These are phyloP conservation scores for Onthophagus sagittarius DNA, from an alignment of 2,888 invertebrate species.

Conservation along the genomic window DNA sequence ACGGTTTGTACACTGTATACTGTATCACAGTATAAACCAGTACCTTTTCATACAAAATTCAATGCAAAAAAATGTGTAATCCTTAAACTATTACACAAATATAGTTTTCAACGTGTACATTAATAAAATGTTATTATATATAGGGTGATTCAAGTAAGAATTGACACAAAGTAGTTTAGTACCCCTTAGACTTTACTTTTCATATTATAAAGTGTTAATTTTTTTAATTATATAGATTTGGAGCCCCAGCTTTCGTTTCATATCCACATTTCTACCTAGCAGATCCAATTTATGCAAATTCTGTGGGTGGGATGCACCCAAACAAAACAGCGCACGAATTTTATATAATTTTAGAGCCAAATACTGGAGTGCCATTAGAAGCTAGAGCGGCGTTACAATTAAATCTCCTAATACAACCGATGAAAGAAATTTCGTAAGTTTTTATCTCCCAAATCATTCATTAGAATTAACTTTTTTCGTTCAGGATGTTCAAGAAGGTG, in stretches of 20 bases:
- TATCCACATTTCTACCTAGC: slow-evolving; percentile 78
- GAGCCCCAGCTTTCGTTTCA: slow-evolving; percentile 79
- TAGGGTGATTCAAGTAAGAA: no score
- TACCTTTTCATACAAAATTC: no score
- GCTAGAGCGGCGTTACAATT: slow-evolving; percentile 75
- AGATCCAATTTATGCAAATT: slow-evolving; percentile 60
- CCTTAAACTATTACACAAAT: no score
- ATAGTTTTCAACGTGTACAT: no score
- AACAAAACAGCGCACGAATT: slow-evolving; percentile 62
- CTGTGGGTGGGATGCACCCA: slow-evolving; percentile 66
- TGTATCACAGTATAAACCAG: no score
- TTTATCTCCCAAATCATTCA: not conserved
- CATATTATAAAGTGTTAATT: no score
- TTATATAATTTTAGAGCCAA: slow-evolving; percentile 66
- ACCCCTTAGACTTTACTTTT: no score
- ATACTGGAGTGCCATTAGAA: slow-evolving; percentile 71
- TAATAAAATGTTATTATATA: no score
- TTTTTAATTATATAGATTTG: slow-evolving; percentile 51
- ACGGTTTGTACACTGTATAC: no score
- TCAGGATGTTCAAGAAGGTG: slow-evolving; percentile 56
- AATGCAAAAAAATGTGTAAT: no score
- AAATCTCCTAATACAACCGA: slow-evolving; percentile 59
- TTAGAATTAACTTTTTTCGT: not conserved
- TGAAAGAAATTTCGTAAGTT: slow-evolving; percentile 55
- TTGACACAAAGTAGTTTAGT: no score